Evolutionary conservation across 92 coral and sea anemone species (phyloP).

Genomic region (Siderastrea siderea): DNA sequence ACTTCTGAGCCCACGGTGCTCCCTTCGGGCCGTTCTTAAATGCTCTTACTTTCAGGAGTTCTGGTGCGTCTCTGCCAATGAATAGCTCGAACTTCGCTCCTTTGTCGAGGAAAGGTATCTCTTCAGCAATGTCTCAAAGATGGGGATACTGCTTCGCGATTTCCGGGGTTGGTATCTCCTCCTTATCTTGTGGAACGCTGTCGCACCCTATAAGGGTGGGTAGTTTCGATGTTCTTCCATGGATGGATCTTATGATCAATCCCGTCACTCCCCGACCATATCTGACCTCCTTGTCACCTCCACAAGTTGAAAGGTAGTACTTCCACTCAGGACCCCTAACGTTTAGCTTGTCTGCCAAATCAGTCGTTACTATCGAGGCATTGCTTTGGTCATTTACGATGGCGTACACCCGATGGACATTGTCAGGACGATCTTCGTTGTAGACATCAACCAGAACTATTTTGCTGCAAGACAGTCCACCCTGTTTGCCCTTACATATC

Average conservation of each 20-base stretch:
- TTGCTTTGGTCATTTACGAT: constrained; percentile 64
- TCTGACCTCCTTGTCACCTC: constrained; percentile 46
- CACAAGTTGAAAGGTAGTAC: constrained; percentile 59
- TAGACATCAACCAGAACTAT: constrained; percentile 58
- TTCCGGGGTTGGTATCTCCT: constrained; percentile 57
- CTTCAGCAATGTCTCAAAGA: constrained; percentile 36
- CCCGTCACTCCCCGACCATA: constrained; percentile 53
- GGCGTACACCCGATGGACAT: constrained; percentile 47
- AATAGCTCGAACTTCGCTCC: constrained; percentile 55
- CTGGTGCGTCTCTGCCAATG: constrained; percentile 68
- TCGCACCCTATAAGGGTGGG: constrained; percentile 67
- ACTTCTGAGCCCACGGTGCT: constrained; percentile 65
- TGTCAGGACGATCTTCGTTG: constrained; percentile 42
- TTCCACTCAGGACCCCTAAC: constrained; percentile 44
- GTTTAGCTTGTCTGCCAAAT: constrained; percentile 54
- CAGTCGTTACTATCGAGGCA: constrained; percentile 52
- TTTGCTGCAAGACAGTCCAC: constrained; percentile 60
- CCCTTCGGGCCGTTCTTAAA: background rate
- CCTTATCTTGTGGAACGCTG: constrained; percentile 59
- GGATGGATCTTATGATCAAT: constrained; percentile 39
- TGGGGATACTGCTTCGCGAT: constrained; percentile 35
- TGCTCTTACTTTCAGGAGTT: constrained; percentile 57
- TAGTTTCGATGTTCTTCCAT: constrained; percentile 26
- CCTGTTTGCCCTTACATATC: constrained; percentile 17
- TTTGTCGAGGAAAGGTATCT: constrained; percentile 56